These are phyloP conservation scores for Microtus montanus DNA, from an alignment of 2,113 vertebrate genomes.

Conservation along the genomic window DNA sequence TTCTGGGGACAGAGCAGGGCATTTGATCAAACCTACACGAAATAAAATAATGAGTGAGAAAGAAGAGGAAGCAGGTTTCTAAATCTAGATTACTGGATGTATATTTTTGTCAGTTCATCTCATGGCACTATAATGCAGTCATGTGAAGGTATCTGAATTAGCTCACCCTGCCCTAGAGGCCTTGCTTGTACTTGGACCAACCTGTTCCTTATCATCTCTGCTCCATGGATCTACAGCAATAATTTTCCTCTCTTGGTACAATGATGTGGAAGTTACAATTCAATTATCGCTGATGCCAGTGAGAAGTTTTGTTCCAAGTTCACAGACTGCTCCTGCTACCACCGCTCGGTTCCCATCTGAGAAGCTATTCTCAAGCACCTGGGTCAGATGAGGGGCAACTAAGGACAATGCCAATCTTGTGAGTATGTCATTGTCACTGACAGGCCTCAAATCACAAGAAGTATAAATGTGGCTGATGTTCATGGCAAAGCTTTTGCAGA, in stretches of 20 bases:
- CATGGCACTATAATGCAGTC: fast-evolving
- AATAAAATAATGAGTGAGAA: slow-evolving; percentile 49
- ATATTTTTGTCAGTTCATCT: not conserved
- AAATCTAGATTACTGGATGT: not conserved
- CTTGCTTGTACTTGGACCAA: fast-evolving
- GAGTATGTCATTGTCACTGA: not conserved
- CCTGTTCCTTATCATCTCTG: not conserved
- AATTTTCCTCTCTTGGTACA: not conserved
- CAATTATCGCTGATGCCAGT: not conserved
- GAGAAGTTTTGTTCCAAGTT: not conserved
- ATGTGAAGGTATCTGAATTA: not conserved
- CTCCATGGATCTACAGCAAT: not conserved
- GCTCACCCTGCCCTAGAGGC: too few relatives aligned
- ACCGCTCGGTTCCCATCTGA: not conserved
- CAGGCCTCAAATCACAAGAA: not conserved
- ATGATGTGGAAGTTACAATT: not conserved
- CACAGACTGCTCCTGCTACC: not conserved
- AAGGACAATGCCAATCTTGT: not conserved
- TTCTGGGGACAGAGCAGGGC: slow-evolving; percentile 17
- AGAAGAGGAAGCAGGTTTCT: not conserved
- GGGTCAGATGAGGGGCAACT: not conserved
- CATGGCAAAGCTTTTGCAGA: not conserved
- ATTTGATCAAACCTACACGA: slow-evolving; percentile 67
- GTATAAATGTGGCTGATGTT: not conserved
- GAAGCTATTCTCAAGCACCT: not conserved